Evolutionary conservation across 2,113 vertebrate species (phyloP).

Genomic region (Pangasianodon gigas): DNA sequence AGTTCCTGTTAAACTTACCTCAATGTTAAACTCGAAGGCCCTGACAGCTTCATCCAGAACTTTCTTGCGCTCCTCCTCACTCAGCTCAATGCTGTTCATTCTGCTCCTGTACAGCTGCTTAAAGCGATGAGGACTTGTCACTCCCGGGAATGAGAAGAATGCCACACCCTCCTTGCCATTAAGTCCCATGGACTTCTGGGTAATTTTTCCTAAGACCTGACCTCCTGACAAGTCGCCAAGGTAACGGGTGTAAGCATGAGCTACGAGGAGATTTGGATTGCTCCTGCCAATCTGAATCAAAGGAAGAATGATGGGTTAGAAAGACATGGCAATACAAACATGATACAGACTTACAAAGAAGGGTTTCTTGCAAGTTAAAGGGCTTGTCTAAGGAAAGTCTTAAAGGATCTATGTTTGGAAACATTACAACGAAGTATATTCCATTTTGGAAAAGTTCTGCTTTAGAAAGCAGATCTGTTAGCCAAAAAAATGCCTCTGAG

Average conservation of each 20-base stretch:
- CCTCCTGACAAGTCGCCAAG: slow-evolving; percentile 93
- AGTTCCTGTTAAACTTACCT: slow-evolving; percentile 60
- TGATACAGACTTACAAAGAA: background rate
- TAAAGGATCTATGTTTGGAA: background rate
- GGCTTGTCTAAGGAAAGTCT: background rate
- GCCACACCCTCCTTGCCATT: slow-evolving; percentile 81
- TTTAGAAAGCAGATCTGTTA: background rate
- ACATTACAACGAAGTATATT: background rate
- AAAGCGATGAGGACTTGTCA: slow-evolving; percentile 85
- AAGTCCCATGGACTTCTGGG: slow-evolving; percentile 86
- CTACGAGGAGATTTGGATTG: slow-evolving; percentile 84
- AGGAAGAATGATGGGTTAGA: background rate
- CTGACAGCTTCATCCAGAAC: slow-evolving; percentile 82
- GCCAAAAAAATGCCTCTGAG: background rate
- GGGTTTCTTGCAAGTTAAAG: background rate
- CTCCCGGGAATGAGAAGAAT: slow-evolving; percentile 85
- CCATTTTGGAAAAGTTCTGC: background rate
- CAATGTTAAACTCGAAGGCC: slow-evolving; percentile 82
- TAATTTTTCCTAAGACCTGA: slow-evolving; percentile 89
- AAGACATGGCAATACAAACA: background rate
- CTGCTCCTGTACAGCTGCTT: slow-evolving; percentile 94
- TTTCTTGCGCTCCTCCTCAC: slow-evolving; percentile 62
- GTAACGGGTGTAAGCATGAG: slow-evolving; percentile 93
- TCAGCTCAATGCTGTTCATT: slow-evolving; percentile 88
- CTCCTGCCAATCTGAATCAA: slow-evolving; percentile 71